These are phyloP conservation scores for Furnarius figulus DNA, from an alignment of 2,113 vertebrate genomes.

Conservation along the genomic window DNA sequence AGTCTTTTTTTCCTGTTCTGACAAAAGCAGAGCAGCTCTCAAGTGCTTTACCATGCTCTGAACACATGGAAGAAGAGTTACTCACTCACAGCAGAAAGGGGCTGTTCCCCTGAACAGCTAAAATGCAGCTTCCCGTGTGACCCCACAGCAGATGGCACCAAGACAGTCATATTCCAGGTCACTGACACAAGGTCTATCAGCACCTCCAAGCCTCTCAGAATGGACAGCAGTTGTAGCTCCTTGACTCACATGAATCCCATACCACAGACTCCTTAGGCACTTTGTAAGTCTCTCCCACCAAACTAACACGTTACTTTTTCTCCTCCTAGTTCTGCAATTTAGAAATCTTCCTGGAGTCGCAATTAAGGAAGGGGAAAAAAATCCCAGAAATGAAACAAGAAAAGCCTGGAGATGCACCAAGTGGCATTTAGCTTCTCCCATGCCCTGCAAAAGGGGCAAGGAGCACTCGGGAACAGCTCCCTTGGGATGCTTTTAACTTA, in stretches of 20 bases:
- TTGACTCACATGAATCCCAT: neutral
- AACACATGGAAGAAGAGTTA: neutral
- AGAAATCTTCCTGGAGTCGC: neutral
- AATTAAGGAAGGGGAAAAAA: neutral
- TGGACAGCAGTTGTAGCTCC: neutral
- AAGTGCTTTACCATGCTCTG: neutral
- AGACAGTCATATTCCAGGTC: neutral
- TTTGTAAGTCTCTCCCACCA: conserved; percentile 1
- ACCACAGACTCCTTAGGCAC: neutral
- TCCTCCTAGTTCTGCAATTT: neutral
- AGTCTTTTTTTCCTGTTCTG: neutral
- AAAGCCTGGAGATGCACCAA: neutral
- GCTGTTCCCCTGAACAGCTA: neutral
- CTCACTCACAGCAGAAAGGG: neutral
- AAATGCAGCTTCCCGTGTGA: neutral
- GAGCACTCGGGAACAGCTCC: neutral
- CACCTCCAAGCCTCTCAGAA: neutral
- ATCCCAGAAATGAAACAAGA: neutral
- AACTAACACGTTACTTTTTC: neutral
- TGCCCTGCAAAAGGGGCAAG: neutral
- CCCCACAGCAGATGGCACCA: neutral
- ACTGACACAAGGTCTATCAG: neutral
- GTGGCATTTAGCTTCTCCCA: neutral
- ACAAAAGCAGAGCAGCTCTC: neutral
- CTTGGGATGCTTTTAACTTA: neutral